Evolutionary conservation across 1,140 invertebrate genomes (phyloP), one percentile per base, ranked within the genome.

Genomic region (Daktulosphaira vitifoliae): DNA sequence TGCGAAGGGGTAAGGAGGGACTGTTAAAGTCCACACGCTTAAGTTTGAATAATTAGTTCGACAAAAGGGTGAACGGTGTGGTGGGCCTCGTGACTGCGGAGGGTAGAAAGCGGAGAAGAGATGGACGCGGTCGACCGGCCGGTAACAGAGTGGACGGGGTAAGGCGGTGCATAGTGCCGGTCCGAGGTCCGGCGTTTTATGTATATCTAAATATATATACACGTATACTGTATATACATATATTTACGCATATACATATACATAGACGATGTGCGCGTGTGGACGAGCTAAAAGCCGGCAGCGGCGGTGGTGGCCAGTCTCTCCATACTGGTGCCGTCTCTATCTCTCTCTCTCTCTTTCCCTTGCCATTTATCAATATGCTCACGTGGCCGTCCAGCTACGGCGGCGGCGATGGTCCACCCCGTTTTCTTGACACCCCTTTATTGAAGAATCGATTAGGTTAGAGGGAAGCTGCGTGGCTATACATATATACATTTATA

Each of bases 391-490:
- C 56, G 56, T 62, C 42, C 54, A 23, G 54, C 22, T 16, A n/a
- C 52, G 52, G 51, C 16, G 22, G 48, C 22, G 49, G 49, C 20
- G 53, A 37, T 22, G 23, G 42, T 46, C 56, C 56, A 62, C 56
- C 56, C 56, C 56, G 56, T 62, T 62, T 62, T 62, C 56, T 62
- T 62, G 56, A 62, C 56, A 62, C 56, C 56, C 56, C 56, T 62
- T 62, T 62, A 62, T 62, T 48, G 56, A 62, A 62, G 56, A 62
- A 62, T 62, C 56, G 56, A 62, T 62, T 62, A 62, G 56, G 56
- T 62, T 62, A 62, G 56, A 46, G 56, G 42, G 56, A 62, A 62
- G 56, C 56, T 62, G 56, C 7, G 54, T 8, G 38, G 38, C 25
- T 16, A 39, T 42, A 56, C 15, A 11, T 9, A 38, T 42, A 38